These are phyloP conservation scores for Meloidogyne chitwoodi DNA, from an alignment of 1,140 invertebrate species.

Conservation along the genomic window DNA sequence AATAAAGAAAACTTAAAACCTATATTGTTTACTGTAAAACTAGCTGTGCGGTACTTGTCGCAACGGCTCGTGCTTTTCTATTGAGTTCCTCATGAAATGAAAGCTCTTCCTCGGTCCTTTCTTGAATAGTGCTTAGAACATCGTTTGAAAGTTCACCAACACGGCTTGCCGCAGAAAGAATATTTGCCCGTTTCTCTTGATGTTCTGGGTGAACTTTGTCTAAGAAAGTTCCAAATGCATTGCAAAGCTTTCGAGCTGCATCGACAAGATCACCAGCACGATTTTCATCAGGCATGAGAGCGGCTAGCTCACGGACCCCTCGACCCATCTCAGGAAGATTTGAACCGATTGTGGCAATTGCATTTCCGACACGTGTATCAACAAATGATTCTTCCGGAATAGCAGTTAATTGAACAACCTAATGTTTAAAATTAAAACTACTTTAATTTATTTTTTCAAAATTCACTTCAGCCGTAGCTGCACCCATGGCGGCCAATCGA, in stretches of 20 bases:
- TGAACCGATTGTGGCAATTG: constrained; percentile 90
- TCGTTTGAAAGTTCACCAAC: constrained; percentile 91
- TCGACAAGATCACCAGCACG: constrained; percentile 81
- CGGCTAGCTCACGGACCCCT: constrained; percentile 87
- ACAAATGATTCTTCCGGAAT: constrained; percentile 62
- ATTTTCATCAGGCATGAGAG: constrained; percentile 78
- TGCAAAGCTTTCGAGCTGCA: constrained; percentile 83
- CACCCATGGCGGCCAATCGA: constrained; percentile 97
- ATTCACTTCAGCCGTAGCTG: constrained; percentile 79
- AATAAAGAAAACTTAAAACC: background rate
- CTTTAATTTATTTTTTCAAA: background rate
- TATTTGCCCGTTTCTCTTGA: constrained; percentile 66
- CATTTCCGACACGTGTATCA: constrained; percentile 92
- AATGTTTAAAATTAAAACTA: background rate
- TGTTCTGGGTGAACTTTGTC: constrained; percentile 68
- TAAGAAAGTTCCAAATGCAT: constrained; percentile 87
- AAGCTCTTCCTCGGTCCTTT: constrained; percentile 74
- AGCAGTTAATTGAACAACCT: constrained; percentile 85
- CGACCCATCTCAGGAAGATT: constrained; percentile 93
- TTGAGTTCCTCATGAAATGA: constrained; percentile 58
- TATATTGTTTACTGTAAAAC: constrained; percentile 67
- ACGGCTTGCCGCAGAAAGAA: constrained; percentile 84
- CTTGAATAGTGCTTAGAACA: constrained; percentile 88
- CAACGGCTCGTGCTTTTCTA: constrained; percentile 51
- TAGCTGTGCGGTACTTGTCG: constrained; percentile 66